Percentiles rank a stretch among this genome's conserved stretches.
phyloP scores from a whole-genome alignment of 2,888 invertebrate species.

The Spilarctia lutea region DNA sequence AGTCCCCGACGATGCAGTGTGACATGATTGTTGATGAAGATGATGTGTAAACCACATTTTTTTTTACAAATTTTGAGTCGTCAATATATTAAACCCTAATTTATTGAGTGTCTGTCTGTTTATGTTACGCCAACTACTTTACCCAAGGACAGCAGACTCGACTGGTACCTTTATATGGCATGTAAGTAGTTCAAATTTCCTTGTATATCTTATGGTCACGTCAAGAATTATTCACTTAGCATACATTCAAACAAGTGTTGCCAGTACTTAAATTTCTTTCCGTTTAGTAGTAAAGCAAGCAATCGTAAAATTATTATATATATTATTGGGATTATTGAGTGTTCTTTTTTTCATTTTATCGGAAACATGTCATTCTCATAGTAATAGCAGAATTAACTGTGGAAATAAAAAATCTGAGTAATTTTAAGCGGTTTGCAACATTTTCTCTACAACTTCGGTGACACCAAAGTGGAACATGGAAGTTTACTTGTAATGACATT shows the following conservation, averaged over 20 bases:
- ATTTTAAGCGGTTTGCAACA: too few species aligned
- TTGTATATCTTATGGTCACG: not conserved
- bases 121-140: not conserved
- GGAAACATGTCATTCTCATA: too few species aligned
- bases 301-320: too few species aligned
- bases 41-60: too few species aligned
- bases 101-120: not conserved
- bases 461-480: not conserved
- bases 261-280: not conserved
- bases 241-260: not conserved
- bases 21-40: too few species aligned
- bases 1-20: too few species aligned
- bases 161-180: not conserved
- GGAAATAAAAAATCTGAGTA: too few species aligned
- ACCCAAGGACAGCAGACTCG: not conserved
- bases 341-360: too few species aligned
- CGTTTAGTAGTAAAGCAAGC: too few species aligned
- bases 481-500: not conserved
- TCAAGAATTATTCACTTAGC: not conserved
- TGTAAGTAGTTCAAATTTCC: slow-evolving; percentile 1
- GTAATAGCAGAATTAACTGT: too few species aligned
- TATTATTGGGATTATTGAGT: too few species aligned
- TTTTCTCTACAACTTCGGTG: not conserved
- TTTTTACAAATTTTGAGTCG: too few species aligned
- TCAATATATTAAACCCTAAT: not conserved